A percentile compares a stretch with the other conserved stretches of the same genome.
These are phyloP conservation scores for Anhinga rufa DNA, from an alignment of 2,113 vertebrate species.

Conservation along the genomic window DNA sequence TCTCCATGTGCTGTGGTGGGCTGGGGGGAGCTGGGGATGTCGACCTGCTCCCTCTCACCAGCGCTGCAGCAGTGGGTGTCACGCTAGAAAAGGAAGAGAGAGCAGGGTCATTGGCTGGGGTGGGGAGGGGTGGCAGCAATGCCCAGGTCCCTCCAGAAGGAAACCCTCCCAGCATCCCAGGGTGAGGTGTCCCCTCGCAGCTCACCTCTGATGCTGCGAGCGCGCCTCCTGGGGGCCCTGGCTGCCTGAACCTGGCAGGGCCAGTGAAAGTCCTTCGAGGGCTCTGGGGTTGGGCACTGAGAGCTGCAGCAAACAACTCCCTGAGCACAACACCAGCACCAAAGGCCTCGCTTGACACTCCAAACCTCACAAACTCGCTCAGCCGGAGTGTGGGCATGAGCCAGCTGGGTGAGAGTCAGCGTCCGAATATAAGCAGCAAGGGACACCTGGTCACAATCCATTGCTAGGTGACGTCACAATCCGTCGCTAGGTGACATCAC, in stretches of 20 bases:
- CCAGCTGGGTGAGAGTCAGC: not conserved
- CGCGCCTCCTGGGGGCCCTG: rapidly evolving
- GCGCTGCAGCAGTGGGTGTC: too few relatives aligned
- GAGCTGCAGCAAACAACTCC: not conserved
- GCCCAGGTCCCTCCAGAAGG: not conserved
- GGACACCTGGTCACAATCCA: not conserved
- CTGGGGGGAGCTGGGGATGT: too few relatives aligned
- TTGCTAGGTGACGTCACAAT: not conserved
- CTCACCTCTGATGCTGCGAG: not conserved
- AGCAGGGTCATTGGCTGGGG: not conserved
- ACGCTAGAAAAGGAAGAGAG: not conserved
- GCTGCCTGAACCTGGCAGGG: not conserved
- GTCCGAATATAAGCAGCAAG: not conserved
- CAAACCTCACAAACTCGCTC: not conserved
- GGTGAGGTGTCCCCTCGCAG: not conserved
- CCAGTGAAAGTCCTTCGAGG: rapidly evolving
- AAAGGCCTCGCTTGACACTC: not conserved
- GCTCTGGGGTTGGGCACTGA: not conserved
- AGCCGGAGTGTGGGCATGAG: not conserved
- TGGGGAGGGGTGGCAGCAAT: not conserved
- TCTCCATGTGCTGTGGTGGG: too few relatives aligned
- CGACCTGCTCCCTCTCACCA: too few relatives aligned
- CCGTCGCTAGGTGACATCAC: not conserved
- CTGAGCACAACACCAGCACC: not conserved
- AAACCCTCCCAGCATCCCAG: not conserved